Evolutionary conservation across 2,113 vertebrate genomes (phyloP), one percentile per base, ranked within the genome.

Genomic region (Ranitomeya variabilis): DNA sequence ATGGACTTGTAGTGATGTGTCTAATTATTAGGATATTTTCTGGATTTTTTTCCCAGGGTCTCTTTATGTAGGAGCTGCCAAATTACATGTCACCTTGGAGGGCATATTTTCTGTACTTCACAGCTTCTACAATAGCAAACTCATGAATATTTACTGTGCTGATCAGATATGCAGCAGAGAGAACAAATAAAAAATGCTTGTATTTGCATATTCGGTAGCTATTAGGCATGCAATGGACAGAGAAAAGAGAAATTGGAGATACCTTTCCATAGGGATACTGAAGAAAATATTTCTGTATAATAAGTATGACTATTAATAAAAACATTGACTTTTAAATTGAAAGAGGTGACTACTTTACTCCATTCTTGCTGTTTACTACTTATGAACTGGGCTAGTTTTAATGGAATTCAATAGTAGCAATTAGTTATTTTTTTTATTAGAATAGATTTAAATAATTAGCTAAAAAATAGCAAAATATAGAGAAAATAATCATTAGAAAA

Each of bases 391-490:
- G 93, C 93, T 92, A 93, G 92, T 91, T 91, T 93, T 94, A 95
- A 94, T 95, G 94, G 93, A 92, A 91, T 89, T 91, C 93, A 91
- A 93, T 91, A 92, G 94, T 94, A 95, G 95, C 95, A 95, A 95
- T 94, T 93, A 94, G 12, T 7, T 13, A 80, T 3, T 16, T 73
- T 31, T 37, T 37, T 16, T 9, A 37, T 73, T 31, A 14, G 15
- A 11, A 11, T 57, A 57, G 3, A 11, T 11, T 73, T 37, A 2
- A 11, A 67, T 66, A 60, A 15, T 14, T 66, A 66, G 62, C 21
- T 9, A 16, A 16, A 16, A 62, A 16, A 15, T 62, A 6, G 18
- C 18, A 66, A 16, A 67, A 21, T 4, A 23, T 11, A 23, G 2
- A 64, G 1, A 66, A 67, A n/a, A n/a, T 26, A 69, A 23, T 1